phyloP scores from a whole-genome alignment of 2,888 invertebrate genomes.

The Tenthredo amoena region DNA sequence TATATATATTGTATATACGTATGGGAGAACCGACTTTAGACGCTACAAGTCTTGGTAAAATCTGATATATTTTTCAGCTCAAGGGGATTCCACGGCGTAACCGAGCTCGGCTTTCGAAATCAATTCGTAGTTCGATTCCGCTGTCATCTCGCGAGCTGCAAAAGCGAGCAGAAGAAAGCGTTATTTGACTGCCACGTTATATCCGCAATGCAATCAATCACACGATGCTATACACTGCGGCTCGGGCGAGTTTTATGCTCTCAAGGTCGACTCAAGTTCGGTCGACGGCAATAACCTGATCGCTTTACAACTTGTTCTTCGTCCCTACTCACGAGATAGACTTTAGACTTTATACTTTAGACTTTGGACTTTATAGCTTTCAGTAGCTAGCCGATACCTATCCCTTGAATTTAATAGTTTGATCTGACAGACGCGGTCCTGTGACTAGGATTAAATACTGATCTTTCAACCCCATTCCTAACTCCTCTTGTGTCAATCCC shows the following conservation, averaged over 20 bases:
- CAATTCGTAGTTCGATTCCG: slow-evolving; percentile 49
- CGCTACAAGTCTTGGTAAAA: background rate
- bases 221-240: slow-evolving; percentile 16
- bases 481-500: background rate
- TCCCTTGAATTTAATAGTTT: background rate
- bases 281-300: slow-evolving; percentile 42
- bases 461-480: background rate
- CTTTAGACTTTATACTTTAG: background rate
- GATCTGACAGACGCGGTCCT: background rate
- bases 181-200: slow-evolving; percentile 44
- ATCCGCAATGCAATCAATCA: slow-evolving; percentile 47
- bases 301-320: slow-evolving; percentile 30
- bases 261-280: slow-evolving; percentile 10
- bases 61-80: slow-evolving; percentile 39
- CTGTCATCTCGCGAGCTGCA: slow-evolving; percentile 31
- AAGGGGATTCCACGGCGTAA: slow-evolving; percentile 29
- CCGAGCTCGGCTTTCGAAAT: slow-evolving; percentile 44
- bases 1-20: background rate
- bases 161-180: slow-evolving; percentile 44
- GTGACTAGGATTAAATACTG: background rate
- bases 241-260: background rate
- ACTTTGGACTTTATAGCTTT: background rate
- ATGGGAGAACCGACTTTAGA: slow-evolving; percentile 17
- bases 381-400: background rate
- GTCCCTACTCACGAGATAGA: background rate